Evolutionary conservation across 2,113 vertebrate genomes (phyloP).

Genomic region (Archilochus colubris): DNA sequence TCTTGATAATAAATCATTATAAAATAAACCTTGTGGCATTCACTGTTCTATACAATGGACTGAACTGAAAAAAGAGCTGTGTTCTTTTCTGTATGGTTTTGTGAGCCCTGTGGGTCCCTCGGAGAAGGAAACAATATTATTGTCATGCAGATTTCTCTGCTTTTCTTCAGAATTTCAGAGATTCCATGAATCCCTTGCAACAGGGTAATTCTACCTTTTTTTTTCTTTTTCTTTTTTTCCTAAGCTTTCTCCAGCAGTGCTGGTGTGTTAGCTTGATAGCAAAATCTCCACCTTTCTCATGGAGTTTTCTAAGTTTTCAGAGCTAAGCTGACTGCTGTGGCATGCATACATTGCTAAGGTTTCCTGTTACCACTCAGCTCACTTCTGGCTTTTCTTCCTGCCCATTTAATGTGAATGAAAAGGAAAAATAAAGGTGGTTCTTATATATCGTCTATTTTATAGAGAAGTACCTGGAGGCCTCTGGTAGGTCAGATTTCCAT

Average conservation of each 20-base stretch:
- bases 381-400: neutral
- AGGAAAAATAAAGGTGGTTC: neutral
- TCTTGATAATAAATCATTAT: conserved; percentile 56
- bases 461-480: neutral
- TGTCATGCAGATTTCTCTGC: conserved; percentile 71
- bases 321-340: neutral
- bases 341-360: fast-evolving
- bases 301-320: neutral
- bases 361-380: neutral
- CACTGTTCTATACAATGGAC: neutral
- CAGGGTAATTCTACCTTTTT: conserved; percentile 10
- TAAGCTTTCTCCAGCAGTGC: conserved; percentile 22
- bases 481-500: neutral
- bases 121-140: conserved; percentile 59
- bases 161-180: conserved; percentile 50
- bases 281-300: neutral
- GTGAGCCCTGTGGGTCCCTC: conserved; percentile 35
- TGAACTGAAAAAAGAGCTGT: conserved; percentile 51
- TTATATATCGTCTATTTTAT: neutral
- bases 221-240: neutral
- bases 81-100: conserved; percentile 45
- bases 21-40: conserved; percentile 30
- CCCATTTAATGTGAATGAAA: neutral
- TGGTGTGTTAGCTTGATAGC: conserved; percentile 34
- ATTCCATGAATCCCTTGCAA: conserved; percentile 20